These are phyloP conservation scores for Geopemphigus sp. DNA, from an alignment of 1,140 invertebrate genomes.

Conservation along the genomic window DNA sequence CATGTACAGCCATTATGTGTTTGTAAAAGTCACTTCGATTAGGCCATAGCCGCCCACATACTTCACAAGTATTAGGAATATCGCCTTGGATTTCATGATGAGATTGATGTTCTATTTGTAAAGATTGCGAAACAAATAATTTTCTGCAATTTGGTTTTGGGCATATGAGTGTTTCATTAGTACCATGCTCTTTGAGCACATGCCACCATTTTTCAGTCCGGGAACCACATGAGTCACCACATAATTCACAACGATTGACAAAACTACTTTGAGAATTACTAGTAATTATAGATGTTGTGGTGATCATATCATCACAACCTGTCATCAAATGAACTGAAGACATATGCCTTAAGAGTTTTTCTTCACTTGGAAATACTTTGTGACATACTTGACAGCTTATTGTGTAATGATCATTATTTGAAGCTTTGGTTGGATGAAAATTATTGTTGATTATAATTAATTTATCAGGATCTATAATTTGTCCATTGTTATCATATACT, in stretches of 20 bases:
- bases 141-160: constrained; percentile 58
- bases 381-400: constrained; percentile 58
- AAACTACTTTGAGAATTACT: constrained; percentile 54
- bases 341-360: constrained; percentile 59
- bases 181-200: constrained; percentile 57
- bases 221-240: constrained; percentile 58
- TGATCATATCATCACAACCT: constrained; percentile 43
- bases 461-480: constrained; percentile 59
- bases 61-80: constrained; percentile 55
- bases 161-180: constrained; percentile 58
- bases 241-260: constrained; percentile 60
- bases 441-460: constrained; percentile 59
- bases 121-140: constrained; percentile 59
- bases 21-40: constrained; percentile 62
- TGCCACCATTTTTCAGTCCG: constrained; percentile 62
- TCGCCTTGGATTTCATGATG: constrained; percentile 59
- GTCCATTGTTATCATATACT: constrained; percentile 55
- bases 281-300: constrained; percentile 19
- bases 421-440: constrained; percentile 45
- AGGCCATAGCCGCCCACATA: constrained; percentile 61
- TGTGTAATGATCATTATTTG: constrained; percentile 41
- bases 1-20: constrained; percentile 61
- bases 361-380: constrained; percentile 59
- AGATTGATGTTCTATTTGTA: constrained; percentile 58
- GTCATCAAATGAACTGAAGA: constrained; percentile 56